Conservation (phyloP, 2,888 invertebrate genomes). For the Chaetogeoica ovagalla region DNA sequence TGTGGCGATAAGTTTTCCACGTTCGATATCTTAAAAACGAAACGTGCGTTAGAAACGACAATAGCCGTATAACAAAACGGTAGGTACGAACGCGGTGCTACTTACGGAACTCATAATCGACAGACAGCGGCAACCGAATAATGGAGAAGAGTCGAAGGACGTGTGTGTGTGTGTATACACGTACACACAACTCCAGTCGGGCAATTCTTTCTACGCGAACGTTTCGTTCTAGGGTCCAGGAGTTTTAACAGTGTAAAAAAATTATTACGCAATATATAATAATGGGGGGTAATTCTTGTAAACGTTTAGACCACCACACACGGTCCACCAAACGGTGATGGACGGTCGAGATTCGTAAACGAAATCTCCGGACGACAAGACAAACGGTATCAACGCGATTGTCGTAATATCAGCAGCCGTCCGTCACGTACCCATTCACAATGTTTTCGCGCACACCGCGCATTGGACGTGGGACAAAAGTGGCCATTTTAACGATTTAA, state of each 20-base stretch:
- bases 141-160: not conserved
- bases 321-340: too few relatives aligned
- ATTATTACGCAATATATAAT: not conserved
- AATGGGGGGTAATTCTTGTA: too few relatives aligned
- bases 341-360: not conserved
- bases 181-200: too few relatives aligned
- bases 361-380: not conserved
- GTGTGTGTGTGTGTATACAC: too few relatives aligned
- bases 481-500: slow-evolving; percentile 45
- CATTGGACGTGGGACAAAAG: slow-evolving; percentile 27
- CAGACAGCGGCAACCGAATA: not conserved
- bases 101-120: slow-evolving; percentile 46
- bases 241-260: not conserved
- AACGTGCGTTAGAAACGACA: not conserved
- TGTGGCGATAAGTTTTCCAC: slow-evolving; percentile 95
- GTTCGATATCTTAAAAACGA: slow-evolving; percentile 73
- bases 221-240: too few relatives aligned
- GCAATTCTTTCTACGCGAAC: too few relatives aligned
- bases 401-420: not conserved
- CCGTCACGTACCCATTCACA: slow-evolving; percentile 14
- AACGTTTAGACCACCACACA: too few relatives aligned
- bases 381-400: slow-evolving; percentile 10
- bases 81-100: not conserved
- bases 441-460: not conserved
- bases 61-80: not conserved